Conservation (phyloP, 2,888 invertebrate genomes). For the Netelia fuscicornis region DNA sequence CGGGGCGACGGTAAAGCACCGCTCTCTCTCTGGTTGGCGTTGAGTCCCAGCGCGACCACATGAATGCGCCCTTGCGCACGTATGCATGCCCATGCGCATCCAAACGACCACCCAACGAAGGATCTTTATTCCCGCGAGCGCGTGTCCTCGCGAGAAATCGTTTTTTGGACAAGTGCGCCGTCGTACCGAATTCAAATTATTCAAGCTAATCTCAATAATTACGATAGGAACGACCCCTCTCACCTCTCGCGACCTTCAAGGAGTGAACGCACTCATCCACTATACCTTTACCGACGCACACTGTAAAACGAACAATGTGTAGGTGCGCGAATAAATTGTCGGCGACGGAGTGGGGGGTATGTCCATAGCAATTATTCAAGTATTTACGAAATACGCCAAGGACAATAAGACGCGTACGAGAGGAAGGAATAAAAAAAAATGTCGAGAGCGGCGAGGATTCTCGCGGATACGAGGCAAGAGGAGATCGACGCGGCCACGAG, state of each 20-base stretch:
- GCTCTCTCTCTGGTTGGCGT: constrained; percentile 53
- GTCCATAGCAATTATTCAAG: constrained; percentile 48
- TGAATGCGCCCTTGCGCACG: constrained; percentile 19
- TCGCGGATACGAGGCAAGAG: constrained; percentile 23
- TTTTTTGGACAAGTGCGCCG: constrained; percentile 54
- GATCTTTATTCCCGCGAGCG: constrained; percentile 17
- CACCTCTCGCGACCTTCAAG: constrained; percentile 17
- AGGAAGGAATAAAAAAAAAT: constrained; percentile 19
- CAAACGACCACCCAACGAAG: constrained; percentile 62
- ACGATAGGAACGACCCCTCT: constrained; percentile 57
- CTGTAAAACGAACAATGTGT: not conserved
- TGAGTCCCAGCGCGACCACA: not conserved
- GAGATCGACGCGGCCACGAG: constrained; percentile 22
- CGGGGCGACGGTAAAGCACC: constrained; percentile 65
- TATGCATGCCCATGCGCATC: constrained; percentile 42
- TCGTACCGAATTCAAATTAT: constrained; percentile 58
- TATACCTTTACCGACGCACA: not conserved
- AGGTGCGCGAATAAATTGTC: constrained; percentile 29
- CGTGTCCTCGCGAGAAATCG: constrained; percentile 18
- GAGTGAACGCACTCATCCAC: no score
- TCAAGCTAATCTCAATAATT: constrained; percentile 67
- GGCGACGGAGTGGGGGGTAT: not conserved
- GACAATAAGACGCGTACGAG: constrained; percentile 44
- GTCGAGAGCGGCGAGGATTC: constrained; percentile 23
- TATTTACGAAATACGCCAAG: constrained; percentile 38